Base-by-base conservation (phyloP, 2,888 invertebrate species). In the Cataglyphis livida region DNA sequence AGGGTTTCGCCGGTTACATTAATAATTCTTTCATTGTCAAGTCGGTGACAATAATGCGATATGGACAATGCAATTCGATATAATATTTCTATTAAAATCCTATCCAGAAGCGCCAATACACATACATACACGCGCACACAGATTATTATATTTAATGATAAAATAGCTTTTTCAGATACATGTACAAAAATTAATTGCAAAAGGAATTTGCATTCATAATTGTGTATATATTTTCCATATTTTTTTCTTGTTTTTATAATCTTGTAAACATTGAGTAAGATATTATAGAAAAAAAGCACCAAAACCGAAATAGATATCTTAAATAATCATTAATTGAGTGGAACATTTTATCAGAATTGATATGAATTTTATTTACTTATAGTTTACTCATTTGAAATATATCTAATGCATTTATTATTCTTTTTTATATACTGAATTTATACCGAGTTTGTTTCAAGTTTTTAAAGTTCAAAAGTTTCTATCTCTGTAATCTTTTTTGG, bases 1-100 rank as follows among this genome's bases (percentile, higher is more conserved):
- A 92, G 91, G 93, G 94, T 93, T 93, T 94, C 93, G 87, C 91
- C 88, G 87, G 87, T 88, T 91, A 91, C 92, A 93, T 92, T 93
- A 93, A 94, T 93, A 93, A 92, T 92, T 92, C 90, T 89, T 91
- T 92, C 90, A 84, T 68, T 61, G 82, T 64, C 54, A 70, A 84
- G 82, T 82, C 83, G 79, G 84, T 85, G 84, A 70, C 78, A 81
- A 87, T 84, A 85, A 85, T 82, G 84, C 83, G 84, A 86, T 86
- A 83, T 51, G 65, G 78, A 87, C 87, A 74, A 81, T 54, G 59
- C 84, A 82, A 82, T 83, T 57, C 41, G 15, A 76, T 68, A 10
- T 38, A 66, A 51, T 54, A 54, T 35, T 48, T 35, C 25, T n/a
- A 51, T 76, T 66, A 54, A 18, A 64, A n/a, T 68, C 54, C 4